Percentiles rank a stretch among this genome's conserved stretches.
phyloP scores from a whole-genome alignment of 2,113 vertebrate genomes.

The Triplophysa rosa region DNA sequence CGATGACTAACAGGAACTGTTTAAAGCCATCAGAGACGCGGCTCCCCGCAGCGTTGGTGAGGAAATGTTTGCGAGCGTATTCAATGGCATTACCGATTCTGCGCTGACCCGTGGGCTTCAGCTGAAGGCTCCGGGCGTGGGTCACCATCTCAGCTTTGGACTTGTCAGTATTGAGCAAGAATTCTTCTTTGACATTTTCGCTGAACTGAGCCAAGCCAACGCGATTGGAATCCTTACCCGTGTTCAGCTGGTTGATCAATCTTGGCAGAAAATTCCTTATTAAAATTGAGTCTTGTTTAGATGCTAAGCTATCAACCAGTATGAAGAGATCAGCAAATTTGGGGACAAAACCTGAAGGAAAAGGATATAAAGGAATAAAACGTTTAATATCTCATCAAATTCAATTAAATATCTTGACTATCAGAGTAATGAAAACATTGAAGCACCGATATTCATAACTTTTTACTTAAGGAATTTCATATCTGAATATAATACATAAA shows the following conservation, averaged over 20 bases:
- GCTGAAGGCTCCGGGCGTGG: slow-evolving; percentile 57
- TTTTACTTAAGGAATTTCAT: no score
- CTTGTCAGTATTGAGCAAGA: slow-evolving; percentile 69
- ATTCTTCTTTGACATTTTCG: slow-evolving; percentile 64
- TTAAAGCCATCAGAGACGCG: slow-evolving; percentile 66
- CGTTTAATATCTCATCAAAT: no score
- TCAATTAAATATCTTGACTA: no score
- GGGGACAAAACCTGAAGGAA: slow-evolving; percentile 65
- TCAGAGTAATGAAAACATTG: no score
- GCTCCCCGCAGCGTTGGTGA: slow-evolving; percentile 68
- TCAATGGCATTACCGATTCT: slow-evolving; percentile 66
- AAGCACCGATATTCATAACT: no score
- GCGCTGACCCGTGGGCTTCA: slow-evolving; percentile 49
- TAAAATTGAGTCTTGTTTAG: slow-evolving; percentile 57
- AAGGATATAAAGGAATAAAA: neutral
- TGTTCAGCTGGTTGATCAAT: slow-evolving; percentile 67
- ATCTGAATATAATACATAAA: no score
- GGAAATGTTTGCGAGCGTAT: slow-evolving; percentile 66
- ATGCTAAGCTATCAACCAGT: slow-evolving; percentile 72
- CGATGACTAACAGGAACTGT: slow-evolving; percentile 75
- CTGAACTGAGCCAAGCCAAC: slow-evolving; percentile 80
- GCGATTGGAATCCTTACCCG: slow-evolving; percentile 66
- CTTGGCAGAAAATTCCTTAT: slow-evolving; percentile 59
- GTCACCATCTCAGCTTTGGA: slow-evolving; percentile 61
- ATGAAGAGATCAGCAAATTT: slow-evolving; percentile 82